Percentiles rank a stretch among this genome's conserved stretches.
Evolutionary conservation across 2,797 vertebrate species (phyloP).

Genomic region (Austrolebias charrua): DNA sequence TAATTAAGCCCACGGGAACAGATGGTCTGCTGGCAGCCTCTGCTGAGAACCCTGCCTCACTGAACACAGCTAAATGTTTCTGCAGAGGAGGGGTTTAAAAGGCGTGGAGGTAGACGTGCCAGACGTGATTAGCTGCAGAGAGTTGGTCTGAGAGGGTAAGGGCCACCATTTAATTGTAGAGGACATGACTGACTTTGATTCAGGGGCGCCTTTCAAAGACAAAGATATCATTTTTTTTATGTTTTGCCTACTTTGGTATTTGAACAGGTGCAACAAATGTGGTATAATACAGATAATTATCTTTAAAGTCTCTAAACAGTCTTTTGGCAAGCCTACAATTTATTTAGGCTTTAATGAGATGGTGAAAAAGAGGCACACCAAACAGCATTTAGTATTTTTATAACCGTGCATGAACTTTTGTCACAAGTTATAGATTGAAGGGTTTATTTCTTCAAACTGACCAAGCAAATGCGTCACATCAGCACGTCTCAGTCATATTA

Average conservation of each 20-base stretch:
- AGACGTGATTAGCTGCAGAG: constrained; percentile 66
- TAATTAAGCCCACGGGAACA: constrained; percentile 76
- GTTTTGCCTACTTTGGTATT: not conserved
- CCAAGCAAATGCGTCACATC: constrained; percentile 1
- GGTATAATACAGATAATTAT: not conserved
- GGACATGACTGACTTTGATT: constrained; percentile 36
- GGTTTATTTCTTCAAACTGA: not conserved
- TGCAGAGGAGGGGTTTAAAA: constrained; percentile 51
- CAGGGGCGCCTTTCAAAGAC: constrained; percentile 13
- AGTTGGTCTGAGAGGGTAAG: constrained; percentile 39
- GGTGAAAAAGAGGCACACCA: no score
- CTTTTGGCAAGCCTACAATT: no score
- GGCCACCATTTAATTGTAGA: constrained; percentile 24
- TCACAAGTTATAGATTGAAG: not conserved
- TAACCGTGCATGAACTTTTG: not conserved
- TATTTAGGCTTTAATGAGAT: no score
- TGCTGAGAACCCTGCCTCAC: constrained; percentile 56
- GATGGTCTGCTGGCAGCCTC: constrained; percentile 71
- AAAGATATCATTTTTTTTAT: constrained; percentile 20
- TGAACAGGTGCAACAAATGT: not conserved
- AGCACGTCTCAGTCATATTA: constrained; percentile 26
- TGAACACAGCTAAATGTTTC: constrained; percentile 68
- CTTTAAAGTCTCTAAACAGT: not conserved
- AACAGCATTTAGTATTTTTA: no score
- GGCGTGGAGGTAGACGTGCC: constrained; percentile 54